These are phyloP conservation scores for Tonatia bakeri DNA, from an alignment of 2,113 vertebrate genomes.

Conservation along the genomic window DNA sequence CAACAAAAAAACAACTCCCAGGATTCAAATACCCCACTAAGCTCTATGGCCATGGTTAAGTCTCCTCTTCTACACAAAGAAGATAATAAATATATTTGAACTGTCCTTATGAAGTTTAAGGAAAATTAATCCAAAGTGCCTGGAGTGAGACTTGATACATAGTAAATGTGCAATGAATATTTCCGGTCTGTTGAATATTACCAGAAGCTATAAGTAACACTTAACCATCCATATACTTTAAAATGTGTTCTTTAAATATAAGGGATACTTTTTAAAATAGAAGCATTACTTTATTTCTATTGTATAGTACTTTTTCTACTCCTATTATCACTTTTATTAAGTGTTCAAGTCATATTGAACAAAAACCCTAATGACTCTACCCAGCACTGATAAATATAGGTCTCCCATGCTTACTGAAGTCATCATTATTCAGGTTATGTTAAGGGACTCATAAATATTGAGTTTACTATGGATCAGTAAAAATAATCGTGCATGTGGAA, in stretches of 20 bases:
- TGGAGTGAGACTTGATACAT: not conserved
- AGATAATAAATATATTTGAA: not conserved
- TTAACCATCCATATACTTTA: not conserved
- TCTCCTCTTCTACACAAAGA: not conserved
- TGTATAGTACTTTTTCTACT: not conserved
- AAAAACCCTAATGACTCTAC: slow-evolving; percentile 56
- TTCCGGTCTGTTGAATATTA: not conserved
- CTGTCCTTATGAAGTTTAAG: not conserved
- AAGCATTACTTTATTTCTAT: not conserved
- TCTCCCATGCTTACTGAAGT: not conserved
- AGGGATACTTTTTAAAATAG: not conserved
- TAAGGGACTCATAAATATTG: slow-evolving; percentile 59
- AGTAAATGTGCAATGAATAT: not conserved
- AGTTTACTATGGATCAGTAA: slow-evolving; percentile 40
- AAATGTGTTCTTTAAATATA: not conserved
- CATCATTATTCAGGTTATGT: slow-evolving; percentile 19
- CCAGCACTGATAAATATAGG: slow-evolving; percentile 19
- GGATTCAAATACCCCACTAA: not conserved
- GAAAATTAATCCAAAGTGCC: not conserved
- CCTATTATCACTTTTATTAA: slow-evolving; percentile 1
- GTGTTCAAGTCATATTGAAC: slow-evolving; percentile 9
- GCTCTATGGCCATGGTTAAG: not conserved
- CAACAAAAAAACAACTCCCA: no score
- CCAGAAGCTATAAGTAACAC: not conserved
- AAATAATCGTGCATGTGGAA: not conserved